Evolutionary conservation across 2,888 invertebrate species (phyloP).

Genomic region (Drosophila nr. medialis): DNA sequence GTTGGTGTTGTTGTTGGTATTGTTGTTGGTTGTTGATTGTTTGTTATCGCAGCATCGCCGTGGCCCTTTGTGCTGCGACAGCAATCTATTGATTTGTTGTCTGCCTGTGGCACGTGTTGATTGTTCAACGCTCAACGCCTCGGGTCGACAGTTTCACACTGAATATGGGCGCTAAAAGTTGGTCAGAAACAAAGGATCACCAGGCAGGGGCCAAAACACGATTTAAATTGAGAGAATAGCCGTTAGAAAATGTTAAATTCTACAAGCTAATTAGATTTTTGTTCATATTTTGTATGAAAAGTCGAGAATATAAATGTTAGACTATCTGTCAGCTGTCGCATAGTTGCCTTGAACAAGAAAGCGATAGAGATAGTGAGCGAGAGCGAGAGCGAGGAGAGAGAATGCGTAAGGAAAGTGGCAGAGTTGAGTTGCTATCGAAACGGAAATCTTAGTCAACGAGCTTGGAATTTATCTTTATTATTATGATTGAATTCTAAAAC

Average conservation of each 20-base stretch:
- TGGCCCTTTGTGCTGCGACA: constrained; percentile 28
- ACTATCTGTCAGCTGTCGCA: not conserved
- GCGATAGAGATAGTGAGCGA: not conserved
- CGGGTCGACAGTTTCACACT: constrained; percentile 8
- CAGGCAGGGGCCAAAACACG: constrained; percentile 2
- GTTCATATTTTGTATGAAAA: not conserved
- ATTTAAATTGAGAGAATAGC: constrained; percentile 2
- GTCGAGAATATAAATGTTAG: not conserved
- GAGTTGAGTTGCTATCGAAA: not conserved
- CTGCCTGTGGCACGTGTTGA: constrained; percentile 53
- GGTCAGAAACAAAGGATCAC: constrained; percentile 36
- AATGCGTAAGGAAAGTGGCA: not conserved
- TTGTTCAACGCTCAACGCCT: constrained; percentile 7
- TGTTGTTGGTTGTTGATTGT: constrained; percentile 25
- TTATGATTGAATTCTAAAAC: not conserved
- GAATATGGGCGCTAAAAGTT: constrained; percentile 28
- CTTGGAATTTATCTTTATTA: not conserved
- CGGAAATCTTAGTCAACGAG: not conserved
- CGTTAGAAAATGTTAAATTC: constrained; percentile 24
- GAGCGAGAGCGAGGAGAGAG: not conserved
- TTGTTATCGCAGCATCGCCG: constrained; percentile 19
- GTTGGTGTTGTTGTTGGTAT: constrained; percentile 6
- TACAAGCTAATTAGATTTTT: not conserved
- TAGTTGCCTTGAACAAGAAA: not conserved
- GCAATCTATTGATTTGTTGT: constrained; percentile 48